These are phyloP conservation scores for Drosophila kambysellisi DNA, from an alignment of 2,888 invertebrate species.

Conservation along the genomic window DNA sequence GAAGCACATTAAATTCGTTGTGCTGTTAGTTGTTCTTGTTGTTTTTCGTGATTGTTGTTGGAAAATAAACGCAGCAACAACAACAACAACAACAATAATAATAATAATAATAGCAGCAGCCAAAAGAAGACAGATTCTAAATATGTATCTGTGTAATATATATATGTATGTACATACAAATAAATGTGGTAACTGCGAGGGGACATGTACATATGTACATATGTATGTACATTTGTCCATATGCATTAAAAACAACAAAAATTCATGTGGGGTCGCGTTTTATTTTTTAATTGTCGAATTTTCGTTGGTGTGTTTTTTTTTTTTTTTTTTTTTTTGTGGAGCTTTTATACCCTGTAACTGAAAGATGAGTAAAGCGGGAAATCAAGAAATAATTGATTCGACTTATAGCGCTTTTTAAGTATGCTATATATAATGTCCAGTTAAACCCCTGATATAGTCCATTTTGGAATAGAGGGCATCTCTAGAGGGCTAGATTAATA, in stretches of 20 bases:
- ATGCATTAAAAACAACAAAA: constrained; percentile 15
- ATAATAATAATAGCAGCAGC: constrained; percentile 27
- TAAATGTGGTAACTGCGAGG: constrained; percentile 33
- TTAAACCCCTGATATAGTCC: neutral
- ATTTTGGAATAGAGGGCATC: constrained; percentile 1
- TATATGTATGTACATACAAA: constrained; percentile 37
- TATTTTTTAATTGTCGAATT: constrained; percentile 49
- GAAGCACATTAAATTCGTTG: constrained; percentile 74
- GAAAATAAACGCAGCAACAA: constrained; percentile 53
- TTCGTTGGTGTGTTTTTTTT: neutral
- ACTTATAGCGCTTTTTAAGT: neutral
- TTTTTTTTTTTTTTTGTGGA: neutral
- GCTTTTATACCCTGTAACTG: neutral
- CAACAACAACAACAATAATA: constrained; percentile 15
- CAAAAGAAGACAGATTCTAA: constrained; percentile 46
- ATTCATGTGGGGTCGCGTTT: constrained; percentile 43
- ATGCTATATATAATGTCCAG: neutral
- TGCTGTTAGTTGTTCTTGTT: constrained; percentile 24
- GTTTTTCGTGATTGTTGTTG: constrained; percentile 27
- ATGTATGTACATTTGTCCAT: constrained; percentile 6
- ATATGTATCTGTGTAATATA: constrained; percentile 45
- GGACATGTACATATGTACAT: constrained; percentile 12
- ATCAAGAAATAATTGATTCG: neutral
- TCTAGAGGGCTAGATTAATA: neutral
- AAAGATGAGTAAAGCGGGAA: neutral